Conservation (phyloP, 2,113 vertebrate genomes). For the Pseudorasbora parva region DNA sequence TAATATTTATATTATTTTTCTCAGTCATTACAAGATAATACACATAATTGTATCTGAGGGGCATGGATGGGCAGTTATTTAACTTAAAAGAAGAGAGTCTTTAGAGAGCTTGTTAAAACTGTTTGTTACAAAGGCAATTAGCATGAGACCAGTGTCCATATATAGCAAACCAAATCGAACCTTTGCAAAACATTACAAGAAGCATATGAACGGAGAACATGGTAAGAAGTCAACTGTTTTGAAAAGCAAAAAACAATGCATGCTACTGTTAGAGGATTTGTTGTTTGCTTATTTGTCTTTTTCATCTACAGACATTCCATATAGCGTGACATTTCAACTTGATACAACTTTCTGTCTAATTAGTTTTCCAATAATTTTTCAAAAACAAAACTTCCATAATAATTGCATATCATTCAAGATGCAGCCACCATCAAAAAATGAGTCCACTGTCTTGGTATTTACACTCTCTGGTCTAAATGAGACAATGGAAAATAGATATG, state of each 20-base stretch:
- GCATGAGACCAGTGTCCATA: neutral
- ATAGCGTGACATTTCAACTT: neutral
- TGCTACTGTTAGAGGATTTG: neutral
- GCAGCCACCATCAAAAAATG: conserved; percentile 23
- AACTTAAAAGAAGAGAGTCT: neutral
- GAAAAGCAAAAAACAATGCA: neutral
- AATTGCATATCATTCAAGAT: neutral
- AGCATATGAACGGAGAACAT: neutral
- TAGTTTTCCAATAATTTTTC: neutral
- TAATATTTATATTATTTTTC: no score
- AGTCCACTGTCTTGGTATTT: conserved; percentile 30
- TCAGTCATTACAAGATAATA: neutral
- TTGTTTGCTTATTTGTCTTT: neutral
- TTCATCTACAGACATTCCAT: no score
- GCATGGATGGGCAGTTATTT: neutral
- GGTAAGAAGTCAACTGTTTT: neutral
- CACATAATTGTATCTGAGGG: neutral
- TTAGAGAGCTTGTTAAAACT: neutral
- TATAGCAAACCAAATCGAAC: neutral
- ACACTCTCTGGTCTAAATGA: conserved; percentile 47
- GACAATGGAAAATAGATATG: conserved; percentile 38
- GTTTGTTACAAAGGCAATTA: neutral
- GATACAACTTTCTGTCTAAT: neutral
- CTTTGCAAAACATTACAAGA: neutral
- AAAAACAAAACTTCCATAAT: neutral